phyloP scores from a whole-genome alignment of 2,113 vertebrate species.

The Xenopus borealis region DNA sequence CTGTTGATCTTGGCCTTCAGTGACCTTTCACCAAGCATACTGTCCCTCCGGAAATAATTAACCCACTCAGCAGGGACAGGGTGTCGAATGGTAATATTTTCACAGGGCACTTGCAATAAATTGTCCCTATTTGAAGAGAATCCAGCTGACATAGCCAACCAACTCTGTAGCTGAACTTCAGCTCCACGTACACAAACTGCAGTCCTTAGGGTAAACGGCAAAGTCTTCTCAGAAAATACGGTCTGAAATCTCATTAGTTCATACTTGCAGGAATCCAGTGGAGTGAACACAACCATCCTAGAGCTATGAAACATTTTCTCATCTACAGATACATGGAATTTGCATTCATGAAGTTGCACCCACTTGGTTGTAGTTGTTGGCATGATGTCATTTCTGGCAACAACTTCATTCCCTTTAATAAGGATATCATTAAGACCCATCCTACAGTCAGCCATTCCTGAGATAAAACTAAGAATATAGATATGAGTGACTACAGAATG shows the following conservation, averaged over 20 bases:
- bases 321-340: conserved; percentile 75
- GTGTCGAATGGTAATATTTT: conserved; percentile 82
- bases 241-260: conserved; percentile 81
- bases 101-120: conserved; percentile 79
- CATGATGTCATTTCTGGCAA: conserved; percentile 83
- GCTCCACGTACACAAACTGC: conserved; percentile 75
- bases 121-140: conserved; percentile 80
- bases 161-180: conserved; percentile 85
- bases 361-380: conserved; percentile 84
- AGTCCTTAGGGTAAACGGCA: conserved; percentile 81
- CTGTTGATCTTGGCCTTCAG: conserved; percentile 86
- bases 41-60: conserved; percentile 84
- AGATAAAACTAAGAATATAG: conserved; percentile 77
- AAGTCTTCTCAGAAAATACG: conserved; percentile 74
- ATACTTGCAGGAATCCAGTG: conserved; percentile 74
- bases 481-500: conserved; percentile 76
- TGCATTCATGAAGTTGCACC: conserved; percentile 75
- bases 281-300: conserved; percentile 71
- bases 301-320: conserved; percentile 68
- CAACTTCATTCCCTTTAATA: conserved; percentile 82
- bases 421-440: conserved; percentile 83
- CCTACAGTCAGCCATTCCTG: conserved; percentile 74
- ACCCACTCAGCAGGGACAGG: conserved; percentile 81
- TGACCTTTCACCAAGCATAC: conserved; percentile 80
- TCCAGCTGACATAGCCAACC: conserved; percentile 80